phyloP scores from a whole-genome alignment of 2,797 vertebrate genomes.

The Calcarius lapponicus region DNA sequence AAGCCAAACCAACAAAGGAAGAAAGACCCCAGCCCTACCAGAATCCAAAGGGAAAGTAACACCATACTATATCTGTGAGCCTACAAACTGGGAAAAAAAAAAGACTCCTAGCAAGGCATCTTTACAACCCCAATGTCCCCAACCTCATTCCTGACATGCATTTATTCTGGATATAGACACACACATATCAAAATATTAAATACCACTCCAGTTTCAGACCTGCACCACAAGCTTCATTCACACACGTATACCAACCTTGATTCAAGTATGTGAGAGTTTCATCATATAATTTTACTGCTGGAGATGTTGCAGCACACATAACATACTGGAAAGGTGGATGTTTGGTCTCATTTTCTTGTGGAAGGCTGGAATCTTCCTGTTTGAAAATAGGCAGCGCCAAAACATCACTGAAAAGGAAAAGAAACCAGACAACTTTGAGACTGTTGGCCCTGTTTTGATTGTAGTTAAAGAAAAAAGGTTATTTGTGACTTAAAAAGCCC shows the following conservation, averaged over 20 bases:
- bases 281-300: constrained; percentile 93
- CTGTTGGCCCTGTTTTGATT: background rate
- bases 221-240: background rate
- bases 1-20: background rate
- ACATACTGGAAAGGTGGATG: constrained; percentile 97
- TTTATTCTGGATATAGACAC: background rate
- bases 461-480: background rate
- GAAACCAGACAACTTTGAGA: background rate
- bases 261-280: constrained; percentile 98
- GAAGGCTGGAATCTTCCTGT: constrained; percentile 93
- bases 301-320: constrained; percentile 93
- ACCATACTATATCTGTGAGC: background rate
- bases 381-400: constrained; percentile 98
- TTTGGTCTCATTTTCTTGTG: constrained; percentile 88
- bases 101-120: background rate
- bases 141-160: background rate
- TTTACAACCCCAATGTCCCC: background rate
- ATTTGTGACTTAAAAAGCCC: background rate
- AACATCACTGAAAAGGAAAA: constrained; percentile 86
- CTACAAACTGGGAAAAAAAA: background rate
- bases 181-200: background rate
- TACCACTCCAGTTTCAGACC: background rate
- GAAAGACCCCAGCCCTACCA: background rate
- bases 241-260: constrained; percentile 82
- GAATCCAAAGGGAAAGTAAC: background rate